Evolutionary conservation across 2,797 vertebrate genomes (phyloP), one percentile per base, ranked within the genome.

Genomic region (Syngnathus rostellatus): DNA sequence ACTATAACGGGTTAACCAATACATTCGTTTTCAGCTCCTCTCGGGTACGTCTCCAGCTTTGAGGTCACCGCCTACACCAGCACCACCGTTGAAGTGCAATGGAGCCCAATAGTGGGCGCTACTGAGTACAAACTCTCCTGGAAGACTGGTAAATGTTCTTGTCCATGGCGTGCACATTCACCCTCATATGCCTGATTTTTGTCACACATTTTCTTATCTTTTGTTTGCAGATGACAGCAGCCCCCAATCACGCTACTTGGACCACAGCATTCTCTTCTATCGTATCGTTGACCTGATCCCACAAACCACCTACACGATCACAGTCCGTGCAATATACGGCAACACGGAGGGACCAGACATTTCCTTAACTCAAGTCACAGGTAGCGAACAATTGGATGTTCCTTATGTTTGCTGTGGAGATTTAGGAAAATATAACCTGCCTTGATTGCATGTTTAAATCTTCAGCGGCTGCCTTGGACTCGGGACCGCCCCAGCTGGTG

Each of bases 71-170:
- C 93, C 64, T 92, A 87, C 81, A 92, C 88, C 59, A 92, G 90
- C 64, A 85, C 86, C 23, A 91, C 92, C 62, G 87, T 95, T n/a
- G 86, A 89, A 50, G 75, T 95, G 58, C 89, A 85, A 2, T 97
- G 94, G 94, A 93, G 90, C 46, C 77, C 92, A 25, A 89, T 92
- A 0, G 91, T 92, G 1, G 93, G 91, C 45, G 94, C 93, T 55
- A 93, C 93, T 0, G 93, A 93, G 68, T 97, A 94, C 86, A 93
- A 92, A 80, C 81, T 96, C 40, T 86, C 89, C 62, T 96, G 95
- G 94, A 91, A 72, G 31, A 83, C 90, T 74, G 86, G 87, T 89
- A 71, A 48, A 79, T n/a, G 25, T 41, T 43, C 58, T 70, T 38
- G 45, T 45, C 31, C 5, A 19, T 25, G 2, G 19, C 7, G 37